Evolutionary conservation across 2,888 invertebrate species (phyloP), one percentile per base, ranked within the genome.

Genomic region (Eupithecia exiguata): DNA sequence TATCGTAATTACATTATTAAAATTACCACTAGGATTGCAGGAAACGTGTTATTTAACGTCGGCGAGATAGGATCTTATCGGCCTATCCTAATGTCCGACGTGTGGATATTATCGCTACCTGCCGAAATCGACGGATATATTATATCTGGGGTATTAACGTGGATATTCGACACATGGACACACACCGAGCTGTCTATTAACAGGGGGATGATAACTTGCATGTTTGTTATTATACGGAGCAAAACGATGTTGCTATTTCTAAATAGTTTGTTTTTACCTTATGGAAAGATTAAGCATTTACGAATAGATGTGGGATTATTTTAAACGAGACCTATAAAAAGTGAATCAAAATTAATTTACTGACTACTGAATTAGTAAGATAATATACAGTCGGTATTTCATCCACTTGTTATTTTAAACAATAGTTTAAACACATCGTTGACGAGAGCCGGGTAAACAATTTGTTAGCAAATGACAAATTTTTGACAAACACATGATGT

Each of bases 41-140:
- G 94, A 94, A 93, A 92, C 93, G 84, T 92, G 94, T 93, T 94
- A 94, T 94, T 94, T 94, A 93, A 92, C 92, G 89, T 91, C 82
- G 87, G 80, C 73, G 80, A 86, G 94, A 94, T 94, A 93, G 75
- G 84, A 94, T 94, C 94, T 94, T 92, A 94, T 94, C 94, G 70
- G 77, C 63, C 76, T 87, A 91, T 92, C 91, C 93, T 94, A 93
- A 94, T 94, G 88, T 86, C 84, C 87, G 88, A 93, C 90, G 94
- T 94, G 93, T 92, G 93, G 93, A 93, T 93, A 93, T 94, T 93
- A 94, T 91, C 92, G 89, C 84, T 88, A 90, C 87, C 89, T 90
- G 92, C 90, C 91, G 89, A 93, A 92, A 92, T 91, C 88, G 85
- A 78, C 85, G 88, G 89, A 89, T 89, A 90, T 72, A 71, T 61